Conservation (phyloP, 30 jellyfish, hydroid and myxozoan genomes). For the Chironex yamaguchii region DNA sequence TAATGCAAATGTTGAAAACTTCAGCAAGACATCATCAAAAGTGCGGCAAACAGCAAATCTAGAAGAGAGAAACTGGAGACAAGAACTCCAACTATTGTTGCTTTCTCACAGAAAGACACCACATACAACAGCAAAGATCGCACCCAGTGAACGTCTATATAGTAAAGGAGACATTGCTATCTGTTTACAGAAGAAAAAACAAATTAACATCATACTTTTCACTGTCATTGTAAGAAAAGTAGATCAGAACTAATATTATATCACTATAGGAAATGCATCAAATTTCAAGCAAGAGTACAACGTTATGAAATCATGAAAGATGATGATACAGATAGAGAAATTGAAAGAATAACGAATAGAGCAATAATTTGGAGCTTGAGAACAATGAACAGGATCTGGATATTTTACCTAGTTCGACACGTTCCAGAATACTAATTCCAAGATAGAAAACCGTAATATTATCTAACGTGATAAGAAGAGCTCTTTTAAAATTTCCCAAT, state of each 20-base stretch:
- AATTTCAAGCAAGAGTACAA: slow-evolving; percentile 39
- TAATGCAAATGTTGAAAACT: slow-evolving; percentile 44
- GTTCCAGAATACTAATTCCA: slow-evolving; percentile 27
- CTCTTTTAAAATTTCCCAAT: too few relatives aligned
- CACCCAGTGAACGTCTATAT: slow-evolving; percentile 56
- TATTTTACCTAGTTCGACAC: slow-evolving; percentile 3
- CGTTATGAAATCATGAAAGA: background rate
- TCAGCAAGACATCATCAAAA: slow-evolving; percentile 31
- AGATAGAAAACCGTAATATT: background rate
- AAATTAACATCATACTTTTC: slow-evolving; percentile 10
- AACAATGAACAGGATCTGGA: background rate
- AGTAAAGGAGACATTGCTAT: slow-evolving; percentile 42
- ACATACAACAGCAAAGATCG: slow-evolving; percentile 44
- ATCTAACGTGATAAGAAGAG: slow-evolving; percentile 11
- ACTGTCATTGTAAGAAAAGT: background rate
- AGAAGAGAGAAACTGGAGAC: slow-evolving; percentile 64
- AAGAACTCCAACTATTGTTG: slow-evolving; percentile 48
- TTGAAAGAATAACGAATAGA: background rate
- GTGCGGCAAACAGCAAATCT: slow-evolving; percentile 26
- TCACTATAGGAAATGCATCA: slow-evolving; percentile 27
- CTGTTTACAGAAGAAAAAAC: slow-evolving; percentile 18
- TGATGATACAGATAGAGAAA: slow-evolving; percentile 5
- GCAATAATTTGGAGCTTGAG: background rate
- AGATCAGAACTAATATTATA: slow-evolving; percentile 23
- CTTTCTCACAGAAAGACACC: slow-evolving; percentile 46